Conservation (phyloP, 2,797 vertebrate species). For the Denticeps clupeoides region DNA sequence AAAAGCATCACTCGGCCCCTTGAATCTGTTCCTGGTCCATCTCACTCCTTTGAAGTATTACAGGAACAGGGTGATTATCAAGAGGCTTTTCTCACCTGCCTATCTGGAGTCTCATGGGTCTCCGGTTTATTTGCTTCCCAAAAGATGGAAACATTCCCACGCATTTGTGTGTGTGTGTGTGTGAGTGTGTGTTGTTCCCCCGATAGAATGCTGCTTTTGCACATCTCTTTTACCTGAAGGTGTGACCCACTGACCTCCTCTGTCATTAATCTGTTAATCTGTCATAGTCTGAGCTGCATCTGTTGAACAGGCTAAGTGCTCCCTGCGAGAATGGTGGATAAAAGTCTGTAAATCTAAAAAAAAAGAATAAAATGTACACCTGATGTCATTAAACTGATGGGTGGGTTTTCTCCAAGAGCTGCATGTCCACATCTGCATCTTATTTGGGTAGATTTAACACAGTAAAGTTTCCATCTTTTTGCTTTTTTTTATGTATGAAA, state of each 20-base stretch:
- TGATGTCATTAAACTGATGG: neutral
- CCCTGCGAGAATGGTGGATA: neutral
- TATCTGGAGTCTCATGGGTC: too few species aligned
- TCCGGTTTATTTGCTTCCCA: too few species aligned
- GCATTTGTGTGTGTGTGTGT: neutral
- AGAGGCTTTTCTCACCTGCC: too few species aligned
- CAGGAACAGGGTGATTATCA: too few species aligned
- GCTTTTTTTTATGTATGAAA: neutral
- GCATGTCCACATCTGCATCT: neutral
- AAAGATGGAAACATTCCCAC: neutral
- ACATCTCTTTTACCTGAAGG: neutral
- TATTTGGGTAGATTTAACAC: neutral
- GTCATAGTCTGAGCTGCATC: neutral
- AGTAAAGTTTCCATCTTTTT: neutral
- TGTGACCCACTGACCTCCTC: slow-evolving; percentile 3
- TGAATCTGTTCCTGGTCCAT: too few species aligned
- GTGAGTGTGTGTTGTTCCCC: neutral
- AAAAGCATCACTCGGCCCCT: too few species aligned
- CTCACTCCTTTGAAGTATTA: too few species aligned
- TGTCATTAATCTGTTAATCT: slow-evolving; percentile 4
- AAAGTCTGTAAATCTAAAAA: neutral
- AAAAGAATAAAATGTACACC: neutral
- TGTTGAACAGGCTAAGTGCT: neutral
- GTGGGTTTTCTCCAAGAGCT: neutral
- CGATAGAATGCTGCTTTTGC: neutral